phyloP scores from a whole-genome alignment of 1,140 invertebrate genomes.

The Cephus cinctus region DNA sequence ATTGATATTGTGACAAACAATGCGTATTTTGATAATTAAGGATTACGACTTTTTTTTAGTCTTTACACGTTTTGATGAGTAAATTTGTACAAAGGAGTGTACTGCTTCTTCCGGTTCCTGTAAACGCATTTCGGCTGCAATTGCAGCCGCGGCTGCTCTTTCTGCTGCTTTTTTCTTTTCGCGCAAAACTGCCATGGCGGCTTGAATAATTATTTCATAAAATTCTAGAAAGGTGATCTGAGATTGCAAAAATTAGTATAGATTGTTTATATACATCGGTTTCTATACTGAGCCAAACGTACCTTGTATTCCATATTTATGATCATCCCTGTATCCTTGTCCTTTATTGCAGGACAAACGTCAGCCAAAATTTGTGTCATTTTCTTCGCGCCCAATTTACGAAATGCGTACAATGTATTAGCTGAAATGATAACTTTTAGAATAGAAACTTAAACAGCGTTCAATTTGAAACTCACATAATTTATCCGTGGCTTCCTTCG shows the following conservation, averaged over 20 bases:
- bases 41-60: not conserved
- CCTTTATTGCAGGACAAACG: conserved; percentile 37
- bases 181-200: conserved; percentile 19
- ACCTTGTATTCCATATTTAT: conserved; percentile 48
- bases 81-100: not conserved
- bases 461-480: not conserved
- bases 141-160: not conserved
- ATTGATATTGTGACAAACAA: no score
- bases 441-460: conserved; percentile 1
- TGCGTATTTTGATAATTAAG: no score
- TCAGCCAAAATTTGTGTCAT: conserved; percentile 33
- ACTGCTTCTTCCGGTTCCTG: not conserved
- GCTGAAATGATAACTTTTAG: conserved; percentile 5
- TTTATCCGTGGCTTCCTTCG: not conserved
- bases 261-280: not conserved
- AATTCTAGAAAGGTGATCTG: conserved; percentile 60
- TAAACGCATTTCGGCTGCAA: not conserved
- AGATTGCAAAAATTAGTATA: conserved; percentile 2
- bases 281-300: not conserved
- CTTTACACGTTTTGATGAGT: not conserved
- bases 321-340: conserved; percentile 31
- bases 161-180: not conserved
- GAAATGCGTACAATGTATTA: conserved; percentile 16
- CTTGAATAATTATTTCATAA: conserved; percentile 51
- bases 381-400: conserved; percentile 21